Evolutionary conservation across 2,113 vertebrate species (phyloP), one percentile per base, ranked within the genome.

Genomic region (Chionodraco myersi): DNA sequence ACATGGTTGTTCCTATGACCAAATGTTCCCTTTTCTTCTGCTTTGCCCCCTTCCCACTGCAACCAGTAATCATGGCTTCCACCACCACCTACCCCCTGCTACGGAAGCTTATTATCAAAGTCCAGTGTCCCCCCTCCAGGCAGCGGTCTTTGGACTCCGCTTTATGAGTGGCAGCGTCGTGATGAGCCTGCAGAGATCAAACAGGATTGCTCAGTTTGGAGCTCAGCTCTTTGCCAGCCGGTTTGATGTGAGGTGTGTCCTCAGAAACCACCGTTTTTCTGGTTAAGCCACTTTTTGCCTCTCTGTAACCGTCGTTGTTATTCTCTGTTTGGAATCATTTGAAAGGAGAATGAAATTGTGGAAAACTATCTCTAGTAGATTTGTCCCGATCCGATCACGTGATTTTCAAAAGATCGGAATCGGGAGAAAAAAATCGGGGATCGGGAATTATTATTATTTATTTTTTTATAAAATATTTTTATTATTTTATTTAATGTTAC

Each of bases 81-180:
- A 23, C 61, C 72, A 30, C 62, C 79, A 23, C 69, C 63, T 61
- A 48, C 47, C 53, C 61, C 64, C 71, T 49, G 53, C 63, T 41
- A 26, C 7, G 2, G 74, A 80, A 77, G 80, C 73, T 79, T 89
- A 82, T 78, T 84, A 88, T 92, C 83, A 88, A 53, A 78, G 81
- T 48, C 65, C 65, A 26, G 61, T 3, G 57, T 80, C 6, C 52
- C 23, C 72, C 88, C 84, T 84, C 53, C 80, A 82, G 82, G 85
- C 79, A 16, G 10, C 12, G 75, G 56, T 84, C 67, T 85, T 66
- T 86, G 80, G 85, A 78, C 74, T 72, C 8, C 0, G 2, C 75
- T 86, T 85, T 79, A 87, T 79, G 75, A 78, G 76, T 6, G 66
- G 65, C 44, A 13, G 72, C 16, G 51, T 36, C 26, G 70, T 73